Conservation (phyloP, 2,888 invertebrate species). For the Anorthoa munda region DNA sequence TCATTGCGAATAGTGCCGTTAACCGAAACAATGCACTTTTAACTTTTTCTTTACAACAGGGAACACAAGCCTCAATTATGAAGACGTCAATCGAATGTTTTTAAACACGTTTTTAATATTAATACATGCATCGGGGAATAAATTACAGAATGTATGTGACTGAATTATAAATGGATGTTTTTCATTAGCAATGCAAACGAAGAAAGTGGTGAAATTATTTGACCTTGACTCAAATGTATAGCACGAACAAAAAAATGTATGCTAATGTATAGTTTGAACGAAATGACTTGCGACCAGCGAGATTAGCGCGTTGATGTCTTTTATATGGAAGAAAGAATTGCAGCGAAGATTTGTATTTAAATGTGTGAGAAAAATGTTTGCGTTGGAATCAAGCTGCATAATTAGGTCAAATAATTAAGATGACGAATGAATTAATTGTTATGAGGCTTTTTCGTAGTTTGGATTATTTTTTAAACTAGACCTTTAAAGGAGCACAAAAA, state of each 20-base stretch:
- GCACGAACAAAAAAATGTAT: conserved; percentile 30
- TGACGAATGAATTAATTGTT: background rate
- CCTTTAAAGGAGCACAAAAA: no score
- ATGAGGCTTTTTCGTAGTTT: background rate
- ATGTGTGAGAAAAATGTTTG: conserved; percentile 25
- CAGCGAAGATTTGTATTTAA: conserved; percentile 17
- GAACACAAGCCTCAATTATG: conserved; percentile 33
- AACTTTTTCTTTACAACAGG: conserved; percentile 42
- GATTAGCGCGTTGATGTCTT: conserved; percentile 75
- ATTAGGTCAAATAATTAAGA: conserved; percentile 12
- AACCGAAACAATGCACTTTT: conserved; percentile 46
- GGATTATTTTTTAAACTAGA: background rate
- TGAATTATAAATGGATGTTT: conserved; percentile 13
- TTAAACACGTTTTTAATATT: conserved; percentile 16
- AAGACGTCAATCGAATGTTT: conserved; percentile 16
- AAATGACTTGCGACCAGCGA: conserved; percentile 34
- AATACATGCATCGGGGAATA: conserved; percentile 2
- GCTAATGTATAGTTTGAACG: conserved; percentile 30
- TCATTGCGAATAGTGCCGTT: conserved; percentile 35
- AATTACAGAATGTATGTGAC: conserved; percentile 15
- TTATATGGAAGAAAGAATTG: conserved; percentile 59
- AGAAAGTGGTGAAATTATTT: conserved; percentile 64
- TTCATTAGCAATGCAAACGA: conserved; percentile 48
- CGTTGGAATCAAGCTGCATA: background rate
- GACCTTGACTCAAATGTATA: conserved; percentile 65